Conservation (phyloP, 2,888 invertebrate species). For the Beris morrisii region DNA sequence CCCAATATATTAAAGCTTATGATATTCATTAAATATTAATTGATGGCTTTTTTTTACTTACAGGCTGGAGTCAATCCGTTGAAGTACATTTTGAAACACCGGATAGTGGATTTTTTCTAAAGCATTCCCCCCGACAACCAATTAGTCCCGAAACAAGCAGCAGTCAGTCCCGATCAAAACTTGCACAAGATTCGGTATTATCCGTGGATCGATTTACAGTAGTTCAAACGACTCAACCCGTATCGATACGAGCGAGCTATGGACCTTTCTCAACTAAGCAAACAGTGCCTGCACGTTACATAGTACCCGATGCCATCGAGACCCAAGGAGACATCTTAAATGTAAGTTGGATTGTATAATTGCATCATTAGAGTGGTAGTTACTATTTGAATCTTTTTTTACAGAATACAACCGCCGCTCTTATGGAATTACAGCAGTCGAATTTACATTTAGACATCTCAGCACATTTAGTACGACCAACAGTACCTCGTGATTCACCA, state of each 20-base stretch:
- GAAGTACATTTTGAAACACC: slow-evolving; percentile 92
- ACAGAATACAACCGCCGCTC: slow-evolving; percentile 61
- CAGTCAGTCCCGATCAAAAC: slow-evolving; percentile 51
- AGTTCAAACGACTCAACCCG: slow-evolving; percentile 86
- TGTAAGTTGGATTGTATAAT: slow-evolving; percentile 29
- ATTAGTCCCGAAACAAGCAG: slow-evolving; percentile 51
- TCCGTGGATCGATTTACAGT: slow-evolving; percentile 89
- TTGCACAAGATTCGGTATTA: slow-evolving; percentile 68
- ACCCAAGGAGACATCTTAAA: slow-evolving; percentile 55
- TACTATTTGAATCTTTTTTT: slow-evolving; percentile 7
- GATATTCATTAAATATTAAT: background rate
- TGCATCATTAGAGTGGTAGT: background rate
- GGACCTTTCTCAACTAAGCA: slow-evolving; percentile 95
- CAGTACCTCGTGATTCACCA: slow-evolving; percentile 85
- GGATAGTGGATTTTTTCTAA: slow-evolving; percentile 87
- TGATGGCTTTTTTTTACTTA: slow-evolving; percentile 46
- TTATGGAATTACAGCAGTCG: slow-evolving; percentile 66
- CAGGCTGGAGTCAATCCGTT: slow-evolving; percentile 72
- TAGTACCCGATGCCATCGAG: slow-evolving; percentile 82
- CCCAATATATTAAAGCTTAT: background rate
- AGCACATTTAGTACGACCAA: slow-evolving; percentile 87
- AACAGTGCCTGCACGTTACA: slow-evolving; percentile 84
- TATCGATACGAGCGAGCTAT: slow-evolving; percentile 87
- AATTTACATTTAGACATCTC: slow-evolving; percentile 85
- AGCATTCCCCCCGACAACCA: slow-evolving; percentile 76